A percentile compares a stretch with the other conserved stretches of the same genome.
Evolutionary conservation across 2,888 invertebrate species (phyloP).

Genomic region (Brachyopa scutellaris): DNA sequence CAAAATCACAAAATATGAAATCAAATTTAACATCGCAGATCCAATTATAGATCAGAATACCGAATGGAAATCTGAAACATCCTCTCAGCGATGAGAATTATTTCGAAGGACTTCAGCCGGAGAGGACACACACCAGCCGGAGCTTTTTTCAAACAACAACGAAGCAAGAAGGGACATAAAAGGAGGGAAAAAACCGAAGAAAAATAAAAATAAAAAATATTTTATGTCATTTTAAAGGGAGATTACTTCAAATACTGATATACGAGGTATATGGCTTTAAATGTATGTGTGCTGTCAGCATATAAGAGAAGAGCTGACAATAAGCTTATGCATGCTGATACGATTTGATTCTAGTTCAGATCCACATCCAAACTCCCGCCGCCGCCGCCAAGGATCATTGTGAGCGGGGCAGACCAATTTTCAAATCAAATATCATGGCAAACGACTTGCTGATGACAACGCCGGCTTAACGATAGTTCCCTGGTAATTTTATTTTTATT

Average conservation of each 20-base stretch:
- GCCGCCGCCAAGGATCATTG: neutral
- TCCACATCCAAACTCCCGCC: neutral
- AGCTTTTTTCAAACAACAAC: neutral
- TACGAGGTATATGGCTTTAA: neutral
- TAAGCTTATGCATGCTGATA: conserved; percentile 49
- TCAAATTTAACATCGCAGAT: conserved; percentile 54
- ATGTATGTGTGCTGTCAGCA: neutral
- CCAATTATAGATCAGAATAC: conserved; percentile 56
- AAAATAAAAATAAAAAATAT: conserved; percentile 21
- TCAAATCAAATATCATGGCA: conserved; percentile 61
- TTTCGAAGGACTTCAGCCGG: neutral
- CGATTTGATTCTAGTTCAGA: neutral
- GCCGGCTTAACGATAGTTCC: conserved; percentile 57
- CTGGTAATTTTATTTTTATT: conserved; percentile 61
- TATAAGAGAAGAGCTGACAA: conserved; percentile 21
- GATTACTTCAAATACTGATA: conserved; percentile 29
- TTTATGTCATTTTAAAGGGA: conserved; percentile 36
- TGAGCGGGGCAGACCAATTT: conserved; percentile 40
- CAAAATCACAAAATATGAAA: conserved; percentile 62
- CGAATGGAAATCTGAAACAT: conserved; percentile 27
- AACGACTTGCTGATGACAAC: conserved; percentile 61
- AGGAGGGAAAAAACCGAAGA: neutral
- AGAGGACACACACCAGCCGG: too few species aligned
- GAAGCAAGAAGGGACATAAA: neutral
- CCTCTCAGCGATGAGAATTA: conserved; percentile 20